Evolutionary conservation across 2,888 invertebrate genomes (phyloP).

Genomic region (Ligdia adustata): DNA sequence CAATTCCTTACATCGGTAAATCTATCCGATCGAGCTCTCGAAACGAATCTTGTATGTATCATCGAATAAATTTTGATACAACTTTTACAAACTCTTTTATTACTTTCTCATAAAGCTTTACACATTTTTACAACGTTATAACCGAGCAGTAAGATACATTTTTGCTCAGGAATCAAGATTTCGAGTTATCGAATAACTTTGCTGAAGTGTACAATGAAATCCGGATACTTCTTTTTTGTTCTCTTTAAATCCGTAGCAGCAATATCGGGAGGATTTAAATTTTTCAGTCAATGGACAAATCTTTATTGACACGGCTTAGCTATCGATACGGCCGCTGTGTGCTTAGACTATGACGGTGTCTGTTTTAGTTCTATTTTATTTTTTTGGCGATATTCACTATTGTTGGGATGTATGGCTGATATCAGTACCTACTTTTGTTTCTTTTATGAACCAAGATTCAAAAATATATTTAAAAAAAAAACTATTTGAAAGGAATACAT

Average conservation of each 20-base stretch:
- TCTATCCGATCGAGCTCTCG: constrained; percentile 12
- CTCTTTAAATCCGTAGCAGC: constrained; percentile 41
- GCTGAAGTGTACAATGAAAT: constrained; percentile 40
- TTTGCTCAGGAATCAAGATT: constrained; percentile 29
- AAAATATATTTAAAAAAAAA: too few species aligned
- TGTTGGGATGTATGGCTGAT: too few species aligned
- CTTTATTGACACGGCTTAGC: constrained; percentile 53
- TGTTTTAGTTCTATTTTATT: too few species aligned
- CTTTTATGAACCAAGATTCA: too few species aligned
- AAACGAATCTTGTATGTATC: constrained; percentile 36
- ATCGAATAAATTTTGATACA: constrained; percentile 34
- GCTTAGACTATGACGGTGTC: constrained; percentile 8
- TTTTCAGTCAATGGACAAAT: constrained; percentile 59
- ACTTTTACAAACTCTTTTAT: constrained; percentile 34
- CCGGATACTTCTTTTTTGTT: constrained; percentile 44
- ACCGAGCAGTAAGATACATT: constrained; percentile 36
- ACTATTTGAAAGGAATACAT: too few species aligned
- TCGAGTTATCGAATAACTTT: constrained; percentile 32
- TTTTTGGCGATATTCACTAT: too few species aligned
- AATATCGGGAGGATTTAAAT: constrained; percentile 55
- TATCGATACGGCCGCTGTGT: constrained; percentile 29
- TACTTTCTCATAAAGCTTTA: not conserved
- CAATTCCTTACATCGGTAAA: too few species aligned
- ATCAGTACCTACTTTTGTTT: too few species aligned
- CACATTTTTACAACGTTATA: constrained; percentile 26